These are phyloP conservation scores for Periparus ater DNA, from an alignment of 2,797 vertebrate genomes.

Conservation along the genomic window DNA sequence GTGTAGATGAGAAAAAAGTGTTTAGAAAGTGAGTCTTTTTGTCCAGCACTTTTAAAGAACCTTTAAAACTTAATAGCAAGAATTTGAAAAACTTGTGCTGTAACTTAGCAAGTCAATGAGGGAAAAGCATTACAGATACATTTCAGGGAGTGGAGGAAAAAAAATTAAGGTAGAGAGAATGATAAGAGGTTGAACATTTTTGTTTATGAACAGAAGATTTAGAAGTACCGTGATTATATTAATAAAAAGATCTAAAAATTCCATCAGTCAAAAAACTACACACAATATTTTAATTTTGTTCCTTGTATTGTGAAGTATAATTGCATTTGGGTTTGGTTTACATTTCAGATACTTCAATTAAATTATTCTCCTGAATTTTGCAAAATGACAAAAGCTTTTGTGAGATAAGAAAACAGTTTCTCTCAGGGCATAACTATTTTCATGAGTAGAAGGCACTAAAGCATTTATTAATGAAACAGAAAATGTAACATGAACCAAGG, in stretches of 20 bases:
- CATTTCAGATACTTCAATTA: background rate
- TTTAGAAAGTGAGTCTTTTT: background rate
- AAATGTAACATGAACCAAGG: background rate
- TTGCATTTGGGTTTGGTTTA: background rate
- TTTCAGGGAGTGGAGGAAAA: background rate
- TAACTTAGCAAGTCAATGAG: background rate
- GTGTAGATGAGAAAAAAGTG: background rate
- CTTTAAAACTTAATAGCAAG: background rate
- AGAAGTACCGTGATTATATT: background rate
- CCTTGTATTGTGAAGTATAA: background rate
- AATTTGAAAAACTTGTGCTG: background rate
- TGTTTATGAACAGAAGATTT: background rate
- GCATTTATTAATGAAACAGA: background rate
- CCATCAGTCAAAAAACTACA: background rate
- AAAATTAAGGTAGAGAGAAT: background rate
- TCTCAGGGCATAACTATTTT: background rate
- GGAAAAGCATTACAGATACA: background rate
- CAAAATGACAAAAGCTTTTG: background rate
- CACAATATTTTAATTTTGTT: background rate
- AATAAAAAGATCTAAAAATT: background rate
- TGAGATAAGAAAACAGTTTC: background rate
- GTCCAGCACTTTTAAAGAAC: background rate
- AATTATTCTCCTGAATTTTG: background rate
- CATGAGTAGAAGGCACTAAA: background rate
- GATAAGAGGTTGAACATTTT: background rate